Evolutionary conservation across 2,888 invertebrate species (phyloP).

Genomic region (Pachydiplax longipennis): DNA sequence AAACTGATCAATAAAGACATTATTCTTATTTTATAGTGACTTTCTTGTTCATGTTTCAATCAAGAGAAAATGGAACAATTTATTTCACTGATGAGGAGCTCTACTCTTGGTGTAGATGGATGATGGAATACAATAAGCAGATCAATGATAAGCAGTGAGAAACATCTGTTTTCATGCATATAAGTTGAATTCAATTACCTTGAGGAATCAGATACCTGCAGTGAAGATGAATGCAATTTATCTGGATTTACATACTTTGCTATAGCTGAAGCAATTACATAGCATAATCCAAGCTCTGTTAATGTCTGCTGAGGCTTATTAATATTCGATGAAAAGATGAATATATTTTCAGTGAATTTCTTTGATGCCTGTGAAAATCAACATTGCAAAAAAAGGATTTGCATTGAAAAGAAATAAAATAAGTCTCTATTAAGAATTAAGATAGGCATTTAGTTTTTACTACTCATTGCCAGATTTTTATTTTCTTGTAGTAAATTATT

Average conservation of each 20-base stretch:
- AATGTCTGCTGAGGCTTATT: background rate
- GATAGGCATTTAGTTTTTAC: background rate
- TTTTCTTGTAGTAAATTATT: too few species aligned
- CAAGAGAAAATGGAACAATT: too few species aligned
- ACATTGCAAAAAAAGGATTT: background rate
- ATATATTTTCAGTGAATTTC: background rate
- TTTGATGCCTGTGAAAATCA: background rate
- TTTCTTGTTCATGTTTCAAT: too few species aligned
- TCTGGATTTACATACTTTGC: background rate
- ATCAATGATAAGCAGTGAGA: background rate
- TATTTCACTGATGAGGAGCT: too few species aligned
- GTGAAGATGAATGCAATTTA: background rate
- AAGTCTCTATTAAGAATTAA: background rate
- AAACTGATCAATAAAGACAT: too few species aligned
- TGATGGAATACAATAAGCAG: too few species aligned
- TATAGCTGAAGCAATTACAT: background rate
- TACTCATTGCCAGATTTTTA: too few species aligned
- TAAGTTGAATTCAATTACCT: background rate
- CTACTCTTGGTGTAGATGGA: too few species aligned
- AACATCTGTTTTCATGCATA: background rate
- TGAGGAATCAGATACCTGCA: background rate
- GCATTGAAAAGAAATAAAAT: background rate
- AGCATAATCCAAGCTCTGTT: conserved; percentile 29
- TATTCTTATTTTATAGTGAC: too few species aligned
- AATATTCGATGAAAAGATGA: background rate